These are phyloP conservation scores for Oopsacas minuta DNA, from an alignment of 37 sponge, comb jelly and placozoan genomes.

Conservation along the genomic window DNA sequence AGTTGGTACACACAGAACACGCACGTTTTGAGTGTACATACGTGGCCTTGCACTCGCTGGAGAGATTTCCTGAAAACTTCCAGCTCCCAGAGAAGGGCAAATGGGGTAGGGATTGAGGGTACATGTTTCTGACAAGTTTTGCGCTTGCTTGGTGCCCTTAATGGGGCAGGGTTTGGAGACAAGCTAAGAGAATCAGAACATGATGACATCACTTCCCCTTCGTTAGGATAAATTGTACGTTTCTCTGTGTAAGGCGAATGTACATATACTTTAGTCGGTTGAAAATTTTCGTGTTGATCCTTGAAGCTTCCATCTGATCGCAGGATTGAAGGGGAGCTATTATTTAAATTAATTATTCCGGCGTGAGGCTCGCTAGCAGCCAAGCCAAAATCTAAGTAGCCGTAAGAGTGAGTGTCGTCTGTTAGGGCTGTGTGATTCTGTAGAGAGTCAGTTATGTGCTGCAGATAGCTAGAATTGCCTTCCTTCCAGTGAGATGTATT, in stretches of 20 bases:
- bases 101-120: neutral
- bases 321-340: neutral
- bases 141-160: neutral
- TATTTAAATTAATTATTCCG: neutral
- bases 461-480: neutral
- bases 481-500: neutral
- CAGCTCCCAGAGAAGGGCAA: slow-evolving; percentile 6
- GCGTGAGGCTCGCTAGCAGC: neutral
- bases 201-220: neutral
- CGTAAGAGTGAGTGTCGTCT: neutral
- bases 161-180: neutral
- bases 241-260: neutral
- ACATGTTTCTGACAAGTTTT: neutral
- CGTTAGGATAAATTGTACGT: neutral
- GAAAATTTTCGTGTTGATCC: neutral
- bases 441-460: neutral
- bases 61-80: neutral
- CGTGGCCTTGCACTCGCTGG: neutral
- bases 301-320: neutral
- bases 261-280: neutral
- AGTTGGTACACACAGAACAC: slow-evolving; percentile 15
- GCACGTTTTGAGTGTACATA: slow-evolving; percentile 2
- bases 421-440: neutral
- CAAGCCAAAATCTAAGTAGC: neutral
- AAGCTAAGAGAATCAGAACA: neutral